Conservation (phyloP, 2,888 invertebrate genomes). For the Lordiphosa fenestrarum region DNA sequence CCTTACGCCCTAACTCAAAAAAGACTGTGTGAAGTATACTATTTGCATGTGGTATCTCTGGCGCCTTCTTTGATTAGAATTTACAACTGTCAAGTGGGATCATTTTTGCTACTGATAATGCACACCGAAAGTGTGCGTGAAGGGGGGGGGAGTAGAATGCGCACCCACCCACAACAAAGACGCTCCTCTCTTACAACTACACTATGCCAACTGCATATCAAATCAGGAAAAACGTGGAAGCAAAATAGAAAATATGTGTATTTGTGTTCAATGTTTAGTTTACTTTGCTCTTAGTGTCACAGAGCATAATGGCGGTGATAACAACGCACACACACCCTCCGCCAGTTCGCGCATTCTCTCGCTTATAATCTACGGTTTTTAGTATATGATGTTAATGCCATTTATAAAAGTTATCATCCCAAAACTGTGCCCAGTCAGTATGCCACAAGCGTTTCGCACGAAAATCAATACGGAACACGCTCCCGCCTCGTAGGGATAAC, state of each 20-base stretch:
- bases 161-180: neutral
- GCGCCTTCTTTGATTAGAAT: constrained; percentile 10
- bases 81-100: constrained; percentile 15
- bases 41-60: constrained; percentile 6
- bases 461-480: no score
- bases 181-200: constrained; percentile 6
- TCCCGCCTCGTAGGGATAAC: no score
- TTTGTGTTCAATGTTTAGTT: neutral
- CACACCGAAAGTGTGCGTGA: neutral
- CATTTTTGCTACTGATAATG: constrained; percentile 7
- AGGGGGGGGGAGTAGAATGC: neutral
- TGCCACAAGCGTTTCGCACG: constrained; percentile 2
- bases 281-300: constrained; percentile 24
- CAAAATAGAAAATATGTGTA: neutral
- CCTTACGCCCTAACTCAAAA: neutral
- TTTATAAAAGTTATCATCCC: constrained; percentile 59
- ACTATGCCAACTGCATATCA: constrained; percentile 28
- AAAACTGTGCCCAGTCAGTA: constrained; percentile 44
- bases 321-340: constrained; percentile 17
- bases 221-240: constrained; percentile 28
- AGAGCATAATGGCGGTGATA: constrained; percentile 58
- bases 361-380: constrained; percentile 24
- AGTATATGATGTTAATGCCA: constrained; percentile 35
- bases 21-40: constrained; percentile 5
- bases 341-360: constrained; percentile 12